These are phyloP conservation scores for Pelusios castaneus DNA, from an alignment of 2,113 vertebrate genomes.

Conservation along the genomic window DNA sequence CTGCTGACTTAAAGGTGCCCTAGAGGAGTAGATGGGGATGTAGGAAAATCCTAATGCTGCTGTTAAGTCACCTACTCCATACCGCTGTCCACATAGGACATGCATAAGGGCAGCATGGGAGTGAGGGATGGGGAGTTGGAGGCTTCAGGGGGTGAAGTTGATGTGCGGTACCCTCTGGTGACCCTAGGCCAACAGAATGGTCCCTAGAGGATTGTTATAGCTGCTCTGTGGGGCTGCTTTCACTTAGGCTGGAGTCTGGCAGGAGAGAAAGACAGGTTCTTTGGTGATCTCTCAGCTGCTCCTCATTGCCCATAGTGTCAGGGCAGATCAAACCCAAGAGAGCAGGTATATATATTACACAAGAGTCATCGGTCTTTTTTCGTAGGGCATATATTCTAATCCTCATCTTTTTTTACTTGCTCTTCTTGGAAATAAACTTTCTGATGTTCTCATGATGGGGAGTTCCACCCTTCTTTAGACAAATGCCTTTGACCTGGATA, in stretches of 20 bases:
- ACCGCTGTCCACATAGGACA: neutral
- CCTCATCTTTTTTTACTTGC: neutral
- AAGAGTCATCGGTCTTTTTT: neutral
- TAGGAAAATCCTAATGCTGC: neutral
- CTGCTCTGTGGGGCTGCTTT: neutral
- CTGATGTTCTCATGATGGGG: neutral
- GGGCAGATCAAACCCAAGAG: neutral
- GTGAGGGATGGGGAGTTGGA: neutral
- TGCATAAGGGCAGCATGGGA: neutral
- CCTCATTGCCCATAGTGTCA: neutral
- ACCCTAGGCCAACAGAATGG: neutral
- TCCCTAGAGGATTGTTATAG: neutral
- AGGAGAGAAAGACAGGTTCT: neutral
- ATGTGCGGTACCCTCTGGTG: neutral
- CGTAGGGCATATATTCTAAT: neutral
- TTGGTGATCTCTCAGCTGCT: neutral
- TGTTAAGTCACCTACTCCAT: neutral
- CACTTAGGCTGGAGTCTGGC: neutral
- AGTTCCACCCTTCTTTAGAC: neutral
- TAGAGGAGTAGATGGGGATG: neutral
- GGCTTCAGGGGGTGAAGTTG: neutral
- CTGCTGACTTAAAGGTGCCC: neutral
- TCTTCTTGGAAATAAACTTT: neutral
- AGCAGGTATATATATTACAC: neutral
- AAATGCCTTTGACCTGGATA: neutral